Percentiles rank a stretch among this genome's conserved stretches.
Conservation (phyloP, 1,140 invertebrate genomes). For the Anthonomus grandis region DNA sequence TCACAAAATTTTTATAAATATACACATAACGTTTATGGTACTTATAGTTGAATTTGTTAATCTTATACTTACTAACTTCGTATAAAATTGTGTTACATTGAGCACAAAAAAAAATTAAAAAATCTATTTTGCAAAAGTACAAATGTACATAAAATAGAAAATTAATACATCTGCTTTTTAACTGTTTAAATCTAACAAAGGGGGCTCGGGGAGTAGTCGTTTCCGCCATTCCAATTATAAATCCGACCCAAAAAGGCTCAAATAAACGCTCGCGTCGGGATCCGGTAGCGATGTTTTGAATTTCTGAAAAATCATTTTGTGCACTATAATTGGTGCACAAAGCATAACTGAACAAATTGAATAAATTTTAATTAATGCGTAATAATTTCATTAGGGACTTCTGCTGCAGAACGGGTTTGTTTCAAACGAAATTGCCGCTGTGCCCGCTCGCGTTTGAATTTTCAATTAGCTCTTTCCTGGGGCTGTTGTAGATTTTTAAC, state of each 20-base stretch:
- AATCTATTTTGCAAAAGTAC: not conserved
- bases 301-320: conserved; percentile 16
- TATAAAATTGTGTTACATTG: too few species aligned
- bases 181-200: too few species aligned
- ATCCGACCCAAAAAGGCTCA: conserved; percentile 14
- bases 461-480: conserved; percentile 41
- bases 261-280: not conserved
- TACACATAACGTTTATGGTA: too few species aligned
- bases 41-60: too few species aligned
- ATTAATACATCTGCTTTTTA: conserved; percentile 5
- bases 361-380: conserved; percentile 48
- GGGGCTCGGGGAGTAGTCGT: too few species aligned
- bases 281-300: conserved; percentile 2
- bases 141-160: too few species aligned
- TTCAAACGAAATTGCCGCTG: conserved; percentile 33
- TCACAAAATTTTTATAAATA: too few species aligned
- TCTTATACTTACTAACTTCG: too few species aligned
- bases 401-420: conserved; percentile 30
- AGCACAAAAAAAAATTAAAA: too few species aligned
- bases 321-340: conserved; percentile 26
- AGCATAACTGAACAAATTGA: conserved; percentile 41
- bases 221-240: conserved; percentile 14
- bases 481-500: conserved; percentile 44
- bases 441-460: conserved; percentile 27
- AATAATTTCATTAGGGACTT: conserved; percentile 47